A percentile compares a stretch with the other conserved stretches of the same genome.
Evolutionary conservation across 1,140 invertebrate species (phyloP).

Genomic region (Charaxes varanes): DNA sequence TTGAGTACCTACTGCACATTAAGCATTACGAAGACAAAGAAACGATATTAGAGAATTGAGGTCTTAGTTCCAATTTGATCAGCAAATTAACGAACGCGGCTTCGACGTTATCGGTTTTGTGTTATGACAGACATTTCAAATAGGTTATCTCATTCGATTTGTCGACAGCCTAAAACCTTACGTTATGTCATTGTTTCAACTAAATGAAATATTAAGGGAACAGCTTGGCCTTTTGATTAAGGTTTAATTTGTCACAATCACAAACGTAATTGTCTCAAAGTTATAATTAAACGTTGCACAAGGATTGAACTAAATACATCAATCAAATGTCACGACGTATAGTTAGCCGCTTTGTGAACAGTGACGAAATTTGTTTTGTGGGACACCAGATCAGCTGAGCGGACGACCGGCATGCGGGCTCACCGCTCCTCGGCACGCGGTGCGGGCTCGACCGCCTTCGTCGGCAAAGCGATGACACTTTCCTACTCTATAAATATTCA

Average conservation of each 20-base stretch:
- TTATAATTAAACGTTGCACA: slow-evolving; percentile 3
- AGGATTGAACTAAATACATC: slow-evolving; percentile 5
- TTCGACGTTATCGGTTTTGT: slow-evolving; percentile 9
- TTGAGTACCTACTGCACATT: too few relatives aligned
- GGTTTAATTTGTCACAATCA: too few relatives aligned
- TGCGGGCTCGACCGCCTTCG: slow-evolving; percentile 21
- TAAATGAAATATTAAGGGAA: background rate
- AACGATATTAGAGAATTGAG: slow-evolving; percentile 7
- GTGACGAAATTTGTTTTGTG: slow-evolving; percentile 32
- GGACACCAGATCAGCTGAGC: slow-evolving; percentile 57
- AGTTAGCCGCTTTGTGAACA: slow-evolving; percentile 29
- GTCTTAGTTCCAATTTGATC: slow-evolving; percentile 15
- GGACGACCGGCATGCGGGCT: slow-evolving; percentile 31
- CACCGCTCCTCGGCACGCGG: slow-evolving; percentile 15
- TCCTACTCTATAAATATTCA: slow-evolving; percentile 70
- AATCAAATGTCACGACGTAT: slow-evolving; percentile 27
- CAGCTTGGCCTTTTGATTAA: too few relatives aligned
- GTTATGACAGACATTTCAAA: slow-evolving; percentile 12
- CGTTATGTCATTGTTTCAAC: background rate
- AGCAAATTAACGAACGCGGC: slow-evolving; percentile 13
- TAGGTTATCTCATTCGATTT: slow-evolving; percentile 9
- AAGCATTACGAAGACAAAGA: too few relatives aligned
- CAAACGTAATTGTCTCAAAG: background rate
- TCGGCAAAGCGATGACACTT: slow-evolving; percentile 45
- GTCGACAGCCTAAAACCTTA: background rate